Base-by-base conservation (phyloP, 35 echinoderm and acorn worm genomes). In the Acanthaster planci region DNA sequence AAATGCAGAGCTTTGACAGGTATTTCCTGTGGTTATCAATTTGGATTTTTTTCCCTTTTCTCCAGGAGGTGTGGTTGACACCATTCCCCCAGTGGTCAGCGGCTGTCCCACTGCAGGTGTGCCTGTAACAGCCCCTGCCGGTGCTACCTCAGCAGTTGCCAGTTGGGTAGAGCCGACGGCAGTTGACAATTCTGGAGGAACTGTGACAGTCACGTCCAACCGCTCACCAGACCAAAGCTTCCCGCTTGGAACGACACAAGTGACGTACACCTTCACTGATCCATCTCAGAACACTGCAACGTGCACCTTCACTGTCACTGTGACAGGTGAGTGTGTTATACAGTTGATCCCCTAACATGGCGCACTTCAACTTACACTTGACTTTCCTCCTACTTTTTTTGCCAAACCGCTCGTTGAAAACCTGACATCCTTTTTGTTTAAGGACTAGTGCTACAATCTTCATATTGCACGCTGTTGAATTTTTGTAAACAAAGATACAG, bases 131-230 rank as follows among this genome's bases (percentile, higher is more conserved):
- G 53, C 51, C 23, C 58, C 40, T 0, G 1, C 39, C 8, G 47
- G 60, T 37, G 37, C 5, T 15, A 76, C 40, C n/a, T 39, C 22
- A 16, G 84, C 30, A 14, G 8, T 30, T 7, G 85, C 83, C 0
- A 57, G 57, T 10, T 92, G 90, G 90, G 81, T 57, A 18, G 47
- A 82, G 60, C 90, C 90, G 0, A 76, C 78, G 17, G 90, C 90
- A 12, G 52, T 60, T 8, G 90, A 92, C 72, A 83, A 92, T 85
- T 87, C 84, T 8, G 90, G 90, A 15, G 42, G 38, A 15, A 19
- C 40, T 22, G 42, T 72, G 27, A 7, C 79, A 18, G 78, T 81
- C 2, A 77, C 29, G 0, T 23, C 21, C 12, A 84, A 72, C 22
- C 21, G 37, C 32, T 18, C 17, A 7, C 90, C 90, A n/a, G 60